Evolutionary conservation across 2,888 invertebrate genomes (phyloP), one percentile per base, ranked within the genome.

Genomic region (Sinodicranocentrus sp.): DNA sequence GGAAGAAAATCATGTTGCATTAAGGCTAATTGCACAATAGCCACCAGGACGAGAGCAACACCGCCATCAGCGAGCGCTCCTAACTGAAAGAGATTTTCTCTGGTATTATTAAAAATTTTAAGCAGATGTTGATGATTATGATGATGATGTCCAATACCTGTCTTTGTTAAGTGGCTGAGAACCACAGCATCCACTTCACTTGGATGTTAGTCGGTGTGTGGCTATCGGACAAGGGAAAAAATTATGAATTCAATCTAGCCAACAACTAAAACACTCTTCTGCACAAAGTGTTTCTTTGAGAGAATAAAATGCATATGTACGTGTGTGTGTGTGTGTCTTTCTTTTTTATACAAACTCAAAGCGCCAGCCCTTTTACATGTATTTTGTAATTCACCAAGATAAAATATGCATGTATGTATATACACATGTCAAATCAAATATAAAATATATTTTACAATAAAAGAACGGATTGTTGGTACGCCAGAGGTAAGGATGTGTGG

Each of bases 1-100:
- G n/a, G 54, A 68, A 26, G 68, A 68, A 59, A 44, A 68, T 77
- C 77, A 61, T 68, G 67, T 67, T 67, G 59, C 68, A 77, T 77
- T 77, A 77, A 77, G 59, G 43, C 77, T 77, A 77, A 77, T 77
- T 77, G 77, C 77, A 77, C 77, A 77, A 77, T 68, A 68, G 39
- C 65, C 54, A 65, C 54, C 54, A 76, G 61, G 26, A 70, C 26
- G 23, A 39, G 33, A 39, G 54, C 52, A 26, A 48, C 25, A 67
- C 65, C 76, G 76, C 76, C 76, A 76, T 67, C 76, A 65, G 67
- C 54, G 76, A 39, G 19, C 75, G 43, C n/a, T 63, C 33, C 21
- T 15, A 28, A 63, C 3, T 23, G 6, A 57, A 15, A 43, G 44
- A 61, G 44, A 63, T 63, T 75, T 75, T 75, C 75, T 48, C 21